Base-by-base conservation (phyloP, 2,113 vertebrate species). In the Oryzias curvinotus region DNA sequence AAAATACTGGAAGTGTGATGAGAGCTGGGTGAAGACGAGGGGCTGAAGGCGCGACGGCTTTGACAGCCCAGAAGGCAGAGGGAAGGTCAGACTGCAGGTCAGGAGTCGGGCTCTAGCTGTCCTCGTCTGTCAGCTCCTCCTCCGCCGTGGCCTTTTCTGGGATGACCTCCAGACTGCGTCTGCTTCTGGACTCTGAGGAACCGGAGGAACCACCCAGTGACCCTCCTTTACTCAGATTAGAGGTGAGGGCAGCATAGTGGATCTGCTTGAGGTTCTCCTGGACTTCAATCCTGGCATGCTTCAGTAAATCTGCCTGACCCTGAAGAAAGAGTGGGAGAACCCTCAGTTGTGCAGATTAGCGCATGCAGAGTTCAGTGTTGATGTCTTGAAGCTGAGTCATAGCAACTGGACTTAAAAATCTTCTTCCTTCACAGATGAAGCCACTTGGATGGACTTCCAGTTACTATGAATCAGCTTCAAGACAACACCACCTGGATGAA, bases 211-310 rank as follows among this genome's bases (percentile, higher is more conserved):
- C 80, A 3, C 67, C 63, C 1, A 72, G 88, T 0, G 53, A 21
- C 1, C 91, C 90, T 5, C 93, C 93, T 58, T 95, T 98, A 70
- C 89, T 92, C 77, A 99, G 93, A 76, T 94, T 93, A 75, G 95
- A 96, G 0, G 96, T 94, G 68, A 97, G 83, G 7, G 93, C 94
- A 2, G 95, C 94, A 36, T 94, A 96, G 86, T 97, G 95, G 87
- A 99, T 96, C 92, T 98, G 97, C 82, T 97, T 98, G 57, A 98
- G 90, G 87, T 96, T 98, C 80, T 99, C 97, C 91, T 93, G 77
- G 62, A 96, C 95, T 87, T 99, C 96, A 0, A 89, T 94, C 83
- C 94, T 94, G 75, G 96, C 97, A 0, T 96, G 95, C 75, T 98
- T 97, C 81, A 99, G 87, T 65, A 99, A 93, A 89, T 99, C 97